Conservation (phyloP, 37 sponge, comb jelly and placozoan genomes). For the Halichondria panicea region DNA sequence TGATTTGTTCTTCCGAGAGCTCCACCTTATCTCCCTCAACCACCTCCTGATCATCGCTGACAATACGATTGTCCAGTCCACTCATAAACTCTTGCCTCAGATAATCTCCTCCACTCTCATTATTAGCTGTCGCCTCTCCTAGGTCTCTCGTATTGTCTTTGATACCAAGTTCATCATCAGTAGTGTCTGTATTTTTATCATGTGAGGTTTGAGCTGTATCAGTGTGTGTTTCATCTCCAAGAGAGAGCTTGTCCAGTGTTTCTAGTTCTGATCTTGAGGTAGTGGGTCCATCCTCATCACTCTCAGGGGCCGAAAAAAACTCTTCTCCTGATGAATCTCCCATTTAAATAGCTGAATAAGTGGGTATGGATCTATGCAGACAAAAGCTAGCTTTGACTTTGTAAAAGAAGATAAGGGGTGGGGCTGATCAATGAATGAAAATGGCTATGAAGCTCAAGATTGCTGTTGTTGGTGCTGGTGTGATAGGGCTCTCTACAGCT, state of each 20-base stretch:
- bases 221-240: too few species aligned
- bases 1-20: slow-evolving; percentile 70
- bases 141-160: background rate
- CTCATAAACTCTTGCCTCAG: slow-evolving; percentile 28
- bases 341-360: too few species aligned
- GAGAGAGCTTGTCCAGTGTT: too few species aligned
- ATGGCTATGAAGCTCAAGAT: too few species aligned
- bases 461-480: slow-evolving; percentile 67
- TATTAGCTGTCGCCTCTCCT: background rate
- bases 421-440: too few species aligned
- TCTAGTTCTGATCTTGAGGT: too few species aligned
- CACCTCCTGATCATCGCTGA: slow-evolving; percentile 34
- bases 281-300: too few species aligned
- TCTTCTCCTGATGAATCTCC: slow-evolving; percentile 5
- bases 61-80: slow-evolving; percentile 46
- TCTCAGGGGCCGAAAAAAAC: background rate
- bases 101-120: too few species aligned
- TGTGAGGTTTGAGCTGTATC: background rate
- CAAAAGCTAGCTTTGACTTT: too few species aligned
- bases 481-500: slow-evolving; percentile 50
- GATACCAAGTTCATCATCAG: background rate
- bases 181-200: background rate
- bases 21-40: slow-evolving; percentile 35
- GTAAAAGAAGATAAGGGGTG: too few species aligned
- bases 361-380: too few species aligned